Conservation (phyloP, 2,888 invertebrate genomes). For the Vesta saturnalis region DNA sequence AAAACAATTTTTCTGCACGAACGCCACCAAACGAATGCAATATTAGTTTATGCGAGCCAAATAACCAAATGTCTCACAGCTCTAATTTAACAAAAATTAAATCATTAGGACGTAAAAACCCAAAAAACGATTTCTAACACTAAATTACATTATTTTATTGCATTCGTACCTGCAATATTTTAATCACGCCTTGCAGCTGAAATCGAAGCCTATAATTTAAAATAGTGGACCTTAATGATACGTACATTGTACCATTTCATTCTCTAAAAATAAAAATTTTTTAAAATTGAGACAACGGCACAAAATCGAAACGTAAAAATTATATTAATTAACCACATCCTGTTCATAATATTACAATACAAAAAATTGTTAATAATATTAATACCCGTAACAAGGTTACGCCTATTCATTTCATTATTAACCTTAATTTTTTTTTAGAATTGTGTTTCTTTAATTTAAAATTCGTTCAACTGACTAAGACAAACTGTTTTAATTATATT, state of each 20-base stretch:
- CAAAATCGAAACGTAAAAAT: slow-evolving; percentile 1
- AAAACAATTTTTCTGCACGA: too few relatives aligned
- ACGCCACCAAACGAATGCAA: too few relatives aligned
- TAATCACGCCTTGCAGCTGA: slow-evolving; percentile 7
- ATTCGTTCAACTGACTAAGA: slow-evolving; percentile 15
- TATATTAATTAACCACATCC: neutral
- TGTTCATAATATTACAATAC: neutral
- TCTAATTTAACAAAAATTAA: neutral
- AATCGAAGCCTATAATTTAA: neutral
- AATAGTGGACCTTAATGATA: neutral
- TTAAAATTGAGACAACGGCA: neutral
- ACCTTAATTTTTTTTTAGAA: slow-evolving; percentile 23
- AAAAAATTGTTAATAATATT: neutral
- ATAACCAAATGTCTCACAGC: too few relatives aligned
- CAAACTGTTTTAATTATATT: slow-evolving; percentile 19
- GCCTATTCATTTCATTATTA: slow-evolving; percentile 17
- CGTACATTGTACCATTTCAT: too few relatives aligned
- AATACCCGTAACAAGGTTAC: slow-evolving; percentile 20
- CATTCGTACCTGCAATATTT: neutral
- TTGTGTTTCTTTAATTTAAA: slow-evolving; percentile 19
- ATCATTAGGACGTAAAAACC: neutral
- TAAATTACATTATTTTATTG: slow-evolving; percentile 2
- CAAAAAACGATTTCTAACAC: too few relatives aligned
- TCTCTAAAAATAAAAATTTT: neutral
- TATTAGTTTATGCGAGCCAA: too few relatives aligned